Conservation (phyloP, 2,888 invertebrate genomes). For the Pasiphila rectangulata region DNA sequence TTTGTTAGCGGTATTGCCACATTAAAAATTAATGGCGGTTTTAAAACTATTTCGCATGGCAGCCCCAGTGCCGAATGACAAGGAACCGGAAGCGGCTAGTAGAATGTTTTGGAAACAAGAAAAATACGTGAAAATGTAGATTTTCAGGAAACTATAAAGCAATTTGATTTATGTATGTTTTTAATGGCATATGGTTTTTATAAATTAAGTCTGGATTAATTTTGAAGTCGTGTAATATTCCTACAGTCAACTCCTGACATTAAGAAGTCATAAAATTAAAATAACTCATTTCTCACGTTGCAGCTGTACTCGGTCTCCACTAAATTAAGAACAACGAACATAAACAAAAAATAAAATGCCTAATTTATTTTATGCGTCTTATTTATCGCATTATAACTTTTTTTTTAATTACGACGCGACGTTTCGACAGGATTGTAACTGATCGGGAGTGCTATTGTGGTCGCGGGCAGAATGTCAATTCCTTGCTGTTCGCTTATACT, state of each 20-base stretch:
- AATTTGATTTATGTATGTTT: slow-evolving; percentile 51
- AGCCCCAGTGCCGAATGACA: slow-evolving; percentile 55
- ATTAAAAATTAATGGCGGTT: slow-evolving; percentile 72
- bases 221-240: neutral
- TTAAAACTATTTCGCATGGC: slow-evolving; percentile 77
- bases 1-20: slow-evolving; percentile 67
- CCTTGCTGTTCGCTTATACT: too few species aligned
- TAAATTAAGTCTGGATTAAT: slow-evolving; percentile 27
- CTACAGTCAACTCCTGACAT: neutral
- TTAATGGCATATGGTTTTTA: slow-evolving; percentile 24
- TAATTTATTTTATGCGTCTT: too few species aligned
- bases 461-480: too few species aligned
- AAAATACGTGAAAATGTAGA: slow-evolving; percentile 54
- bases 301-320: too few species aligned
- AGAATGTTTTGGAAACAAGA: slow-evolving; percentile 66
- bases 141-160: slow-evolving; percentile 68
- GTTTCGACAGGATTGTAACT: too few species aligned
- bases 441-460: too few species aligned
- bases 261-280: neutral
- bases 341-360: too few species aligned
- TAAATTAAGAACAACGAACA: too few species aligned
- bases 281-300: neutral
- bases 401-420: too few species aligned
- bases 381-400: too few species aligned
- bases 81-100: slow-evolving; percentile 73